Conservation (phyloP, 2,797 vertebrate species). For the Sciaenops ocellatus region DNA sequence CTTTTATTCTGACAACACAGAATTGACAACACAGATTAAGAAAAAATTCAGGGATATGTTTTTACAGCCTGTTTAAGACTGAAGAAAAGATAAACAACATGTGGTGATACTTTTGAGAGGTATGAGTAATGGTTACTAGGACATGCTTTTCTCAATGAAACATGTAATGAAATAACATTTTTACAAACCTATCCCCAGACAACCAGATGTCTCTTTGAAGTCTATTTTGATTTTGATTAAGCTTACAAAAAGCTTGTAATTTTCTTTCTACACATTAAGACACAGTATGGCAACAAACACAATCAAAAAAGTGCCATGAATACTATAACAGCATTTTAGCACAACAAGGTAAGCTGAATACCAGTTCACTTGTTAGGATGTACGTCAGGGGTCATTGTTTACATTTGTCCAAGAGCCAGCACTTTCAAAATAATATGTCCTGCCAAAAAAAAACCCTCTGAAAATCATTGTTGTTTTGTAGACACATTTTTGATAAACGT, state of each 20-base stretch:
- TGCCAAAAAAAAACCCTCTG: too few species aligned
- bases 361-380: background rate
- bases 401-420: too few species aligned
- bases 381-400: too few species aligned
- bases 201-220: slow-evolving; percentile 7
- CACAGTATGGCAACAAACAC: background rate
- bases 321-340: background rate
- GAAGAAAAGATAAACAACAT: background rate
- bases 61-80: background rate
- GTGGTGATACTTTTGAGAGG: background rate
- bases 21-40: background rate
- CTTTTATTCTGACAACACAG: too few species aligned
- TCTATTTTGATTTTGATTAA: slow-evolving; percentile 8
- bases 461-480: too few species aligned
- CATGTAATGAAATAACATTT: background rate
- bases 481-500: too few species aligned
- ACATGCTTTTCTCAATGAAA: slow-evolving; percentile 14
- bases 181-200: background rate
- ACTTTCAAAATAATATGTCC: too few species aligned
- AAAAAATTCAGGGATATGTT: background rate
- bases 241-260: background rate
- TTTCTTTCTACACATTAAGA: slow-evolving; percentile 5
- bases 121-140: background rate
- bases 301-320: background rate
- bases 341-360: background rate